phyloP scores from a whole-genome alignment of 2,888 invertebrate species.

The Caenorhabditis doughertyi region DNA sequence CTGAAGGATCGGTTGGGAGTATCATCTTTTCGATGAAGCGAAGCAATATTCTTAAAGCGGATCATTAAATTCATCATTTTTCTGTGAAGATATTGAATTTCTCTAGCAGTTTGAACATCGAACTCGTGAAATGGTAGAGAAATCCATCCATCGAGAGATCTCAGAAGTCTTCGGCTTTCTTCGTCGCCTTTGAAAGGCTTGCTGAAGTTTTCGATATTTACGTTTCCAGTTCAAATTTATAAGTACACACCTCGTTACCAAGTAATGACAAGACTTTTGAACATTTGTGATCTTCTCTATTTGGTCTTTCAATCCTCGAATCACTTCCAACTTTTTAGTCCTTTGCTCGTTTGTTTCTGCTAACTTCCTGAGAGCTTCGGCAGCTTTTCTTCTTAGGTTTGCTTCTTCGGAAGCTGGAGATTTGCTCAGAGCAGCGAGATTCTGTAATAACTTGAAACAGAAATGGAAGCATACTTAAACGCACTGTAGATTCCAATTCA shows the following conservation, averaged over 20 bases:
- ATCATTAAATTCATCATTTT: conserved; percentile 12
- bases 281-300: conserved; percentile 13
- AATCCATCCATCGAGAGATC: conserved; percentile 16
- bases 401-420: neutral
- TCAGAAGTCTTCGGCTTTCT: neutral
- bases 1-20: conserved; percentile 10
- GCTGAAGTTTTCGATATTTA: neutral
- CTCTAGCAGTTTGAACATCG: conserved; percentile 16
- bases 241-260: conserved; percentile 6
- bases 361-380: conserved; percentile 8
- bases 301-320: conserved; percentile 18
- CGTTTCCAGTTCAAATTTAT: neutral
- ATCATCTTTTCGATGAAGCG: conserved; percentile 4
- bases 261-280: conserved; percentile 8
- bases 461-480: too few species aligned
- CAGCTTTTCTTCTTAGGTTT: conserved; percentile 1
- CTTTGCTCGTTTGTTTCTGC: conserved; percentile 5
- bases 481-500: too few species aligned
- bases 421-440: conserved; percentile 20
- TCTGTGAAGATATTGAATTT: neutral
- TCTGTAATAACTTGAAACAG: conserved; percentile 48
- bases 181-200: conserved; percentile 9
- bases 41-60: conserved; percentile 12
- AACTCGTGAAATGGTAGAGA: conserved; percentile 33
- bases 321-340: conserved; percentile 4